A percentile compares a stretch with the other conserved stretches of the same genome.
phyloP scores from a whole-genome alignment of 2,113 vertebrate genomes.

The Alexandromys fortis region DNA sequence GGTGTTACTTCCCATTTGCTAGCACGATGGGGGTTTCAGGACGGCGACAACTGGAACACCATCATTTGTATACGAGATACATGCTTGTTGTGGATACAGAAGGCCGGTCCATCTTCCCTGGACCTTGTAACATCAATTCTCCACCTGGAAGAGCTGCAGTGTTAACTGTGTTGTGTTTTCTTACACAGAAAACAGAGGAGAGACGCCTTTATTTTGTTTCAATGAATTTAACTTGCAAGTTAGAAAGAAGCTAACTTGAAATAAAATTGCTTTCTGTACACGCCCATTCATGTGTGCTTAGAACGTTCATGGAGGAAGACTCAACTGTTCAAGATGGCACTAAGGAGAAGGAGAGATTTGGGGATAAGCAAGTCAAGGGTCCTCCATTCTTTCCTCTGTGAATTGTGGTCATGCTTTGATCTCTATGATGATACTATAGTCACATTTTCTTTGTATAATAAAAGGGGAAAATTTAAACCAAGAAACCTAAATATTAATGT shows the following conservation, averaged over 20 bases:
- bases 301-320: constrained; percentile 31
- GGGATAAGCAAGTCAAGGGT: background rate
- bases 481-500: constrained; percentile 35
- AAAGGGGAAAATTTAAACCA: constrained; percentile 49
- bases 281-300: background rate
- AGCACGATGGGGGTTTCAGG: constrained; percentile 80
- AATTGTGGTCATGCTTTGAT: constrained; percentile 36
- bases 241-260: constrained; percentile 23
- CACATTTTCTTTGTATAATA: constrained; percentile 13
- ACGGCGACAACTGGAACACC: constrained; percentile 78
- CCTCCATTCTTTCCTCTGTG: constrained; percentile 27
- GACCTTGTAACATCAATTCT: background rate
- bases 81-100: constrained; percentile 66
- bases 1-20: constrained; percentile 85
- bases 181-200: background rate
- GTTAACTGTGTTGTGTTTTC: constrained; percentile 65
- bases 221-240: background rate
- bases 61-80: constrained; percentile 80
- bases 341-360: constrained; percentile 18
- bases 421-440: constrained; percentile 43
- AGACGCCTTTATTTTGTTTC: background rate
- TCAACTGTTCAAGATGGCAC: background rate
- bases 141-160: background rate
- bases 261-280: background rate
- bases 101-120: constrained; percentile 67